phyloP scores from a whole-genome alignment of 1,140 invertebrate genomes.

The Sinonovacula constricta region DNA sequence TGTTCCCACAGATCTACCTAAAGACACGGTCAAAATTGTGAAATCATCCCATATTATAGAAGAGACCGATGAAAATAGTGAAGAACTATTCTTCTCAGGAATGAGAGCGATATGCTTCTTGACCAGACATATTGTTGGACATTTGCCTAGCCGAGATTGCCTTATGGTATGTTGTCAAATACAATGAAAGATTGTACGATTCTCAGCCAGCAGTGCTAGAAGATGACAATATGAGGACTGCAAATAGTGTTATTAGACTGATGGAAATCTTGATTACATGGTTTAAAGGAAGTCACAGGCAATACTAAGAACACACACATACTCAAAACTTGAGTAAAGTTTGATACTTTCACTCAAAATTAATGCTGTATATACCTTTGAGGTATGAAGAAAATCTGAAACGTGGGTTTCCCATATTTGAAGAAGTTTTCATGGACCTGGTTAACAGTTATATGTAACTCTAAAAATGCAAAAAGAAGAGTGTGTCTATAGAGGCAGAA shows the following conservation, averaged over 20 bases:
- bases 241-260: conserved; percentile 1
- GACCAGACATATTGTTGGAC: conserved; percentile 17
- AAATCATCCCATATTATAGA: conserved; percentile 16
- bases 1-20: conserved; percentile 19
- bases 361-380: conserved; percentile 22
- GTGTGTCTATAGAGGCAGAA: conserved; percentile 6
- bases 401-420: conserved; percentile 13
- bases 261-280: conserved; percentile 3
- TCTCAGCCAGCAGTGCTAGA: conserved; percentile 12
- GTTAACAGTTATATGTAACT: not conserved
- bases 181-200: conserved; percentile 3
- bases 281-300: conserved; percentile 28
- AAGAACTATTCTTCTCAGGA: conserved; percentile 21
- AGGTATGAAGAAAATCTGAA: conserved; percentile 10
- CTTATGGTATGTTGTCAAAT: not conserved
- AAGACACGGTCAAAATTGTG: conserved; percentile 8
- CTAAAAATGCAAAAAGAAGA: conserved; percentile 1
- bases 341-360: conserved; percentile 15
- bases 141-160: conserved; percentile 19
- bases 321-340: conserved; percentile 15
- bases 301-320: conserved; percentile 25
- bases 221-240: conserved; percentile 2
- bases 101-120: conserved; percentile 20
- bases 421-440: conserved; percentile 16
- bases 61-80: conserved; percentile 15